A percentile compares a stretch with the other conserved stretches of the same genome.
Conservation (phyloP, 2,113 vertebrate species). For the Genyomyrus donnyi region DNA sequence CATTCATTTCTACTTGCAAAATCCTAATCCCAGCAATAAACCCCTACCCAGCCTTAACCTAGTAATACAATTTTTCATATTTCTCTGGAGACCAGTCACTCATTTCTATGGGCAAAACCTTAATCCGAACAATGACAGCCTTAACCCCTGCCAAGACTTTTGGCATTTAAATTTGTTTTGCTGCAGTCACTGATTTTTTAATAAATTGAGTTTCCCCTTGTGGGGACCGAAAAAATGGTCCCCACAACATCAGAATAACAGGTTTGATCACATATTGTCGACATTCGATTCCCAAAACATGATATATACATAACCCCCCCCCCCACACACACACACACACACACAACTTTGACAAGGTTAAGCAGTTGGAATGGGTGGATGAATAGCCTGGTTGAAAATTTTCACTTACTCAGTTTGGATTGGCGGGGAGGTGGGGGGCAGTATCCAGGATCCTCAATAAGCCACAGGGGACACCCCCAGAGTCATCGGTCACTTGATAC, state of each 20-base stretch:
- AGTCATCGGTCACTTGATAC: background rate
- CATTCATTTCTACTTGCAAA: background rate
- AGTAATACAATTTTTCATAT: background rate
- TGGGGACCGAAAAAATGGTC: too few relatives aligned
- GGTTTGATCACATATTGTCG: too few relatives aligned
- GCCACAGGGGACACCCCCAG: background rate
- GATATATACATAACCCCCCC: too few relatives aligned
- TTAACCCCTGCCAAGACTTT: too few relatives aligned
- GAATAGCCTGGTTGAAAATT: background rate
- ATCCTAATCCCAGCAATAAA: too few relatives aligned
- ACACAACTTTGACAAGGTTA: background rate
- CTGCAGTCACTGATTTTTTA: background rate
- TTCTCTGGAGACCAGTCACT: too few relatives aligned
- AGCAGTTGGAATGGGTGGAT: background rate
- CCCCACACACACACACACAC: too few relatives aligned
- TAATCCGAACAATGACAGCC: too few relatives aligned
- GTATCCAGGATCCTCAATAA: background rate
- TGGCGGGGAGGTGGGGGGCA: background rate
- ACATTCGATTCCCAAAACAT: too few relatives aligned
- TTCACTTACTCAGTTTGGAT: background rate
- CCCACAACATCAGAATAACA: too few relatives aligned
- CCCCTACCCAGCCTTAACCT: too few relatives aligned
- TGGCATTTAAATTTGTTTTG: background rate
- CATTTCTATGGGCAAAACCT: too few relatives aligned
- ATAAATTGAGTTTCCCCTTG: background rate